Conservation (phyloP, 2,113 vertebrate species). For the Xenotilapia longispinis region DNA sequence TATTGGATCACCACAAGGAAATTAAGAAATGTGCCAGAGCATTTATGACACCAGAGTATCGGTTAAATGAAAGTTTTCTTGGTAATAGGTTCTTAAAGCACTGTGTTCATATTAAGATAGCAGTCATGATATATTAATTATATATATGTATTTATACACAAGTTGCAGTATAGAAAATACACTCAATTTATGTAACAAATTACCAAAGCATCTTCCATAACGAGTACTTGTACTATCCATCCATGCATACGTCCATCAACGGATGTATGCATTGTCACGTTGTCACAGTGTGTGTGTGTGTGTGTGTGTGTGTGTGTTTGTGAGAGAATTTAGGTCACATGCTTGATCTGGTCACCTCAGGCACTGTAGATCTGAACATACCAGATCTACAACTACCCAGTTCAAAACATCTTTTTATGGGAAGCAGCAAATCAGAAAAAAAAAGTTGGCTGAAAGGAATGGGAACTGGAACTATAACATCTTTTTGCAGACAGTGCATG, state of each 20-base stretch:
- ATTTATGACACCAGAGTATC: slow-evolving; percentile 2
- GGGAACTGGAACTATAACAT: background rate
- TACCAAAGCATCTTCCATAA: background rate
- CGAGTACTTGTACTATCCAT: background rate
- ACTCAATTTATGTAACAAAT: background rate
- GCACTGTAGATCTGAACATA: background rate
- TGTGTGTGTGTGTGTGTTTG: background rate
- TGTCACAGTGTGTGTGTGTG: background rate
- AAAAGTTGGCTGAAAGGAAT: background rate
- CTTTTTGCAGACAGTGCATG: background rate
- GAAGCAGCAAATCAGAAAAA: background rate
- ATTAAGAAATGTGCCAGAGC: slow-evolving; percentile 24
- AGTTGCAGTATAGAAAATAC: background rate
- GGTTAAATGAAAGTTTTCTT: slow-evolving; percentile 6
- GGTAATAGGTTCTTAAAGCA: background rate
- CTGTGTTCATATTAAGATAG: background rate
- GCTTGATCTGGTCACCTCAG: background rate
- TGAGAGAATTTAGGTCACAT: background rate
- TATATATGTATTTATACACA: background rate
- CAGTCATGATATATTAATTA: background rate
- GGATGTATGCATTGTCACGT: background rate
- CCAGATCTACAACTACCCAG: background rate
- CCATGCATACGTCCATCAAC: background rate
- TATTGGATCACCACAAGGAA: slow-evolving; percentile 43
- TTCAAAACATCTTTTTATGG: background rate